phyloP scores from a whole-genome alignment of 2,797 vertebrate genomes.

The Etheostoma perlongum region DNA sequence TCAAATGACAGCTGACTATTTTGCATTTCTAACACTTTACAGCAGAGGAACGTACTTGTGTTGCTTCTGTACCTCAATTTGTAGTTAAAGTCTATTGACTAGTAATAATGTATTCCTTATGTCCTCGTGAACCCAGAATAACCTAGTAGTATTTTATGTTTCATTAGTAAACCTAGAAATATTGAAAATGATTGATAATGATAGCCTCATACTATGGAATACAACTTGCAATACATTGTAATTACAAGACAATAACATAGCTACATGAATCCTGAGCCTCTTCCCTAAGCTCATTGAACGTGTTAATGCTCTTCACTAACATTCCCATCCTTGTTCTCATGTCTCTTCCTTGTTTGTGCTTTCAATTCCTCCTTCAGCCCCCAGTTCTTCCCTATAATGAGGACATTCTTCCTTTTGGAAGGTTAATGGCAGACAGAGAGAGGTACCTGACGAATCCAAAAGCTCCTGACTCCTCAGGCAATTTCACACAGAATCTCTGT shows the following conservation, averaged over 20 bases:
- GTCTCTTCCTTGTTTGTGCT: conserved; percentile 37
- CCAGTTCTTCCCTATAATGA: conserved; percentile 74
- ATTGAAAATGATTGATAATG: background rate
- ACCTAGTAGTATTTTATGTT: background rate
- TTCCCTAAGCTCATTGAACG: background rate
- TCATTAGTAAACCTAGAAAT: conserved; percentile 2
- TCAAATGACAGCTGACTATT: conserved; percentile 36
- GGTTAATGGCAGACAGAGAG: conserved; percentile 83
- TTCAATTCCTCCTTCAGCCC: conserved; percentile 21
- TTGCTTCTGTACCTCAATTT: background rate
- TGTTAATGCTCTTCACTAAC: conserved; percentile 1
- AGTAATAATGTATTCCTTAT: background rate
- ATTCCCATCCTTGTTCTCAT: conserved; percentile 35
- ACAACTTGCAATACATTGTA: background rate
- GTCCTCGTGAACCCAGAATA: background rate
- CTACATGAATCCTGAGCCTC: conserved; percentile 14
- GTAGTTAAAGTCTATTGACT: background rate
- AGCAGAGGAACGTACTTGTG: conserved; percentile 2
- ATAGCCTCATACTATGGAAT: background rate
- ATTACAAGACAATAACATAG: conserved; percentile 7
- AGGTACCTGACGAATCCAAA: conserved; percentile 73
- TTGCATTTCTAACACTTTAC: conserved; percentile 13
- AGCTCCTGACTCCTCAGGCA: conserved; percentile 80
- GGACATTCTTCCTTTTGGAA: conserved; percentile 83
- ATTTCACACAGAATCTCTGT: conserved; percentile 83